Base-by-base conservation (phyloP, 2,113 vertebrate species). In the Clupea harengus region DNA sequence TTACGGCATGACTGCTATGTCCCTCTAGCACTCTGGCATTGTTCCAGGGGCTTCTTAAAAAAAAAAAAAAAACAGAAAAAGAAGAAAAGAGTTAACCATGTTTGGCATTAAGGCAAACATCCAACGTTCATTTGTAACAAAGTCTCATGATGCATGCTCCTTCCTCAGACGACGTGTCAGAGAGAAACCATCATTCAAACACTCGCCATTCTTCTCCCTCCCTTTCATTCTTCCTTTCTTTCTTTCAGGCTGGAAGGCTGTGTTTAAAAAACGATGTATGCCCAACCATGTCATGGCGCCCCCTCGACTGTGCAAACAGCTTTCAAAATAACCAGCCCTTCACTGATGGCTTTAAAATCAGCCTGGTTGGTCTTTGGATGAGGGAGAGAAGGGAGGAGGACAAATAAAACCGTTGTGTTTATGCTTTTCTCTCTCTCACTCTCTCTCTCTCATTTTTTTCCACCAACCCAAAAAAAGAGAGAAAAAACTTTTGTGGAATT, bases 111-210 rank as follows among this genome's bases (percentile, higher is more conserved):
- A 95, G 95, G 95, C 96, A 98, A 96, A 97, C 96, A 97, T 96
- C 95, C 96, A 96, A 95, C 94, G 94, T 94, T 97, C 96, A 96
- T 97, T 97, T 97, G 95, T 97, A 96, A 96, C 95, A 95, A 96
- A 95, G 93, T 94, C 93, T 94, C 91, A 95, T 95, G 96, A 96
- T 96, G 95, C 96, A 96, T 97, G 95, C 95, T 32, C 54, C 95
- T 97, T 97, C 96, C 93, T 96, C 86, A 86, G 94, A 93, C 94
- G 90, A 94, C 94, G 93, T 95, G 95, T 95, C 95, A 95, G 94
- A 96, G 95, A 95, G 94, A 94, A 95, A 15, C 60, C 52, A 28
- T 80, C 86, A 22, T 81, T 85, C 75, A 78, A 32, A 78, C 72
- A 78, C 72, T 78, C 72, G 72, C 72, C 28, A 78, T 78, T 78